These are phyloP conservation scores for Drosophila ezoana DNA, from an alignment of 2,888 invertebrate species.

Conservation along the genomic window DNA sequence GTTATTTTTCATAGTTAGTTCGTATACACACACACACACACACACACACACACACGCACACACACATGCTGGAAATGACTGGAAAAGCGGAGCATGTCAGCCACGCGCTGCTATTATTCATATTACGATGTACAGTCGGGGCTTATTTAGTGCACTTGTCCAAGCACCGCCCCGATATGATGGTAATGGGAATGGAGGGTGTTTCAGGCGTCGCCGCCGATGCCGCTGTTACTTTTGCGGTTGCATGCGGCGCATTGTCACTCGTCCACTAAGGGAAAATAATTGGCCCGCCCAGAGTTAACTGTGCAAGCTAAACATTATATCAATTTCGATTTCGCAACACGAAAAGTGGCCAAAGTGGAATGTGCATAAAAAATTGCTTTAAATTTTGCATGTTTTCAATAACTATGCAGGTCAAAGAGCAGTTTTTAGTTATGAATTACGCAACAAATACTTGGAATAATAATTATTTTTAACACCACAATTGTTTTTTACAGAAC, in stretches of 20 bases:
- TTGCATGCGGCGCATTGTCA: constrained; percentile 8
- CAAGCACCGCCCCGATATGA: constrained; percentile 5
- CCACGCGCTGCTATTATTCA: constrained; percentile 37
- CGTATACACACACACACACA: background rate
- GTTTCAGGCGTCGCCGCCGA: constrained; percentile 3
- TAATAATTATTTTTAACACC: too few relatives aligned
- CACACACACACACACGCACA: background rate
- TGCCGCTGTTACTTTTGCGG: background rate
- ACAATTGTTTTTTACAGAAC: too few relatives aligned
- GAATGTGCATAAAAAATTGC: too few relatives aligned
- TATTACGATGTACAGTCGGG: constrained; percentile 11
- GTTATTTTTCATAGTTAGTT: too few relatives aligned
- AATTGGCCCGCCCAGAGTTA: constrained; percentile 16
- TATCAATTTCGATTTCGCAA: constrained; percentile 14
- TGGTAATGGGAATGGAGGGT: constrained; percentile 13
- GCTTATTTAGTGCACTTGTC: constrained; percentile 5
- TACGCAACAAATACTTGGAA: too few relatives aligned
- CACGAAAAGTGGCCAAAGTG: constrained; percentile 1
- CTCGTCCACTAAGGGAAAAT: constrained; percentile 6
- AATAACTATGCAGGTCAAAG: background rate
- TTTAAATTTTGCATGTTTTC: too few relatives aligned
- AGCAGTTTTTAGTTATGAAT: background rate
- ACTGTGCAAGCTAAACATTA: background rate
- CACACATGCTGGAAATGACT: background rate
- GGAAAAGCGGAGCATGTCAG: constrained; percentile 13